Conservation (phyloP, 1,140 invertebrate species). For the Whitmania pigra region DNA sequence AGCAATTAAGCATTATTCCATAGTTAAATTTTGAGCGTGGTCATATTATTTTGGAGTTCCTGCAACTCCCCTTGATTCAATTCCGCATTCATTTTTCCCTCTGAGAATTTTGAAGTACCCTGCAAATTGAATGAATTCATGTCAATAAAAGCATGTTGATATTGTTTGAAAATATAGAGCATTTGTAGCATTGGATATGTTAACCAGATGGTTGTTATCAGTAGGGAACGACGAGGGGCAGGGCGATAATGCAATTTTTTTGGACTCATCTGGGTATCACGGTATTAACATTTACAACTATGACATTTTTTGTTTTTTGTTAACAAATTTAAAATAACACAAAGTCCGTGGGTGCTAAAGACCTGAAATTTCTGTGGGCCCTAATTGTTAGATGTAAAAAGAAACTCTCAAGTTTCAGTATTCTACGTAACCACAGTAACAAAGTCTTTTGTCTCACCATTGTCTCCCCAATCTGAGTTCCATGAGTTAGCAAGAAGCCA, state of each 20-base stretch:
- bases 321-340: no score
- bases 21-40: no score
- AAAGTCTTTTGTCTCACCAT: slow-evolving; percentile 28
- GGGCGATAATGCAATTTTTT: no score
- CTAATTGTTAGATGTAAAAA: no score
- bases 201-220: not conserved
- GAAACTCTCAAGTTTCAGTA: not conserved
- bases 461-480: slow-evolving; percentile 72
- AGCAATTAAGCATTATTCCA: no score
- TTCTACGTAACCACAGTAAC: not conserved
- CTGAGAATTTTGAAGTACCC: slow-evolving; percentile 78
- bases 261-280: not conserved
- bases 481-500: slow-evolving; percentile 86
- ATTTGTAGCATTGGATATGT: not conserved
- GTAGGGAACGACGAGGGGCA: not conserved
- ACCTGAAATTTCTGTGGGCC: no score
- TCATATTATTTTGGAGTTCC: slow-evolving; percentile 51
- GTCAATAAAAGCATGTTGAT: no score
- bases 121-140: slow-evolving; percentile 34
- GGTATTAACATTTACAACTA: not conserved
- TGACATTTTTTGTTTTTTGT: not conserved
- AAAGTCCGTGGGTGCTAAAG: no score
- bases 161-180: not conserved
- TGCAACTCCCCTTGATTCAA: slow-evolving; percentile 63
- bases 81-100: slow-evolving; percentile 74